Evolutionary conservation across 1,140 invertebrate genomes (phyloP).

Genomic region (Phymastichus coffea): DNA sequence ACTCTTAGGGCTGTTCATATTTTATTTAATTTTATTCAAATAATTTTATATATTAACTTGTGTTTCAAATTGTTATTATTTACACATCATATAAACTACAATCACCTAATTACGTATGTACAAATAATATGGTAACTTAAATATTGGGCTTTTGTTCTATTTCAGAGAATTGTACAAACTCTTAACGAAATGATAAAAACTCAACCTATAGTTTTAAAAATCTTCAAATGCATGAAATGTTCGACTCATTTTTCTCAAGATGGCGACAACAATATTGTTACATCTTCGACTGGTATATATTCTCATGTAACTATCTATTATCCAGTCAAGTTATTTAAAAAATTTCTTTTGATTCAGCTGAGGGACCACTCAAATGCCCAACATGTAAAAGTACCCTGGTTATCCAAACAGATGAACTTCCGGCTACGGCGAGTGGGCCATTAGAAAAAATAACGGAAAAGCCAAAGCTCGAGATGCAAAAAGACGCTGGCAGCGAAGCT

Average conservation of each 20-base stretch:
- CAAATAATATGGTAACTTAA: background rate
- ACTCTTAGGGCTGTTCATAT: background rate
- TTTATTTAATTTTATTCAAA: background rate
- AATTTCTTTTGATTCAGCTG: slow-evolving; percentile 35
- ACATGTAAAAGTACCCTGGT: slow-evolving; percentile 61
- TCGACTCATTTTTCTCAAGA: slow-evolving; percentile 61
- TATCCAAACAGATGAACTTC: slow-evolving; percentile 54
- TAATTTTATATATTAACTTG: background rate
- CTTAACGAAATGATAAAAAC: slow-evolving; percentile 55
- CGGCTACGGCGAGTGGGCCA: slow-evolving; percentile 31
- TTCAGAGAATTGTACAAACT: slow-evolving; percentile 57
- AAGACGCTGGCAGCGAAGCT: slow-evolving; percentile 11
- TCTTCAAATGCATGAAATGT: slow-evolving; percentile 67
- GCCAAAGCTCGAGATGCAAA: slow-evolving; percentile 23
- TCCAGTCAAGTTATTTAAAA: slow-evolving; percentile 2
- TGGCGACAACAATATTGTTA: slow-evolving; percentile 41
- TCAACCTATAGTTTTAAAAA: slow-evolving; percentile 55
- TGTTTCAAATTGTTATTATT: too few species aligned
- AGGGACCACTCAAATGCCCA: slow-evolving; percentile 56
- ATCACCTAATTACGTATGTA: too few species aligned
- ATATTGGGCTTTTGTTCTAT: slow-evolving; percentile 23
- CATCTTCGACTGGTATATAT: slow-evolving; percentile 35
- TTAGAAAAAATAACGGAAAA: slow-evolving; percentile 25
- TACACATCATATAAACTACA: slow-evolving; percentile 2
- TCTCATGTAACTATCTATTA: background rate